Evolutionary conservation across 2,888 invertebrate genomes (phyloP).

Genomic region (Heterodera filipjevi): DNA sequence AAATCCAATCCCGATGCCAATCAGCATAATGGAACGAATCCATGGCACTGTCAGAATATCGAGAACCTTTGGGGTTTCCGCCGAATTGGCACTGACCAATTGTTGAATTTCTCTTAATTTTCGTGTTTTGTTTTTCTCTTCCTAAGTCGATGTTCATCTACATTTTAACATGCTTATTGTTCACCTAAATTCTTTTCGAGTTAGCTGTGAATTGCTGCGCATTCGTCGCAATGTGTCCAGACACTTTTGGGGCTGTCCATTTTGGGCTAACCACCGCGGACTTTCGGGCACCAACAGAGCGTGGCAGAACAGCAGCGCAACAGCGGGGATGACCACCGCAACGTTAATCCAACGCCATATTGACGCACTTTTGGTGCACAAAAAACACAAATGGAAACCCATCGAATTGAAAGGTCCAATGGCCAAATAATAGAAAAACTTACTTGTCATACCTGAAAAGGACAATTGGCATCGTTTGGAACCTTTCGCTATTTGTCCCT

Average conservation of each 20-base stretch:
- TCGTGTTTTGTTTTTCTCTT: not conserved
- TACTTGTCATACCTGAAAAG: not conserved
- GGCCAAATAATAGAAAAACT: too few relatives aligned
- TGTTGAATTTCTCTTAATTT: not conserved
- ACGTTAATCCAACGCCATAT: slow-evolving; percentile 29
- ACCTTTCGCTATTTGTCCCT: not conserved
- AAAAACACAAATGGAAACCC: not conserved
- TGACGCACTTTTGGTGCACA: not conserved
- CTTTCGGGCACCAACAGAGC: slow-evolving; percentile 19
- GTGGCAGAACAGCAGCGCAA: slow-evolving; percentile 14
- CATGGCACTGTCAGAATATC: slow-evolving; percentile 25
- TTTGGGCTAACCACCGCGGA: slow-evolving; percentile 26
- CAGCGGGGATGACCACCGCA: slow-evolving; percentile 10
- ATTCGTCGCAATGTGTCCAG: slow-evolving; percentile 18
- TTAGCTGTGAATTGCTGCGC: slow-evolving; percentile 10
- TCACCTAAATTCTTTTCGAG: slow-evolving; percentile 18
- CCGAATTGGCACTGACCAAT: not conserved
- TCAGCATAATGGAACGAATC: slow-evolving; percentile 17
- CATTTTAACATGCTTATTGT: not conserved
- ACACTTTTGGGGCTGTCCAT: slow-evolving; percentile 3
- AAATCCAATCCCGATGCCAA: slow-evolving; percentile 16
- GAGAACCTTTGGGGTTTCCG: not conserved
- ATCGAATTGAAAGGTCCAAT: too few relatives aligned
- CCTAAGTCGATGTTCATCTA: not conserved
- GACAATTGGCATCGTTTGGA: not conserved